Evolutionary conservation across 1,140 invertebrate species (phyloP), one percentile per base, ranked within the genome.

Genomic region (Diorhabda sublineata): DNA sequence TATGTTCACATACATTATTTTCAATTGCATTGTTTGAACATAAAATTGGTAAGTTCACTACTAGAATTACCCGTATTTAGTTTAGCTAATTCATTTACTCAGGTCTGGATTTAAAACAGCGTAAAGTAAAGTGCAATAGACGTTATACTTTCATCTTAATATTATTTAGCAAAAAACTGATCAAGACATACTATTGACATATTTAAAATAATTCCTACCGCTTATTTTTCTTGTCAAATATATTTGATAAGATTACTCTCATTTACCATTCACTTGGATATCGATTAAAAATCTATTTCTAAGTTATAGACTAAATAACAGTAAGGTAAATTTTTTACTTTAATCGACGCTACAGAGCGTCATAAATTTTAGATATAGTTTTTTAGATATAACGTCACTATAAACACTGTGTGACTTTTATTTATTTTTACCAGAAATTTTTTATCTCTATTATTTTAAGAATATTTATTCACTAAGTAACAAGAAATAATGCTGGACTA

Each of bases 391-490:
- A 64, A 56, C 45, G 56, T 52, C 63, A 57, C 63, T 64, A 64
- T 57, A 57, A 62, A 64, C 41, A 64, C 5, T 56, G 63, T 52
- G 47, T 52, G 47, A 45, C 56, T 52, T 64, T 45, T 4, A 42
- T 64, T 64, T 64, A 41, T 41, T 52, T 64, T 52, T 8, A 52
- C 47, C 63, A 64, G 47, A 64, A 45, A 64, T 64, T 64, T 52
- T 56, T 64, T 64, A 64, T 64, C 42, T 64, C 56, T 64, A 64
- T 64, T 9, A 64, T 47, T 64, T 64, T 52, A 64, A 64, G 45
- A 64, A 64, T 64, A 64, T 64, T 64, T 64, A 64, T 64, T 64
- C 41, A 64, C 47, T 64, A 64, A 64, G 45, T 64, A 64, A 64
- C 63, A 64, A 64, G 11, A 42, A 64, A 57, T 47, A 52, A 52